Evolutionary conservation across 2,113 vertebrate species (phyloP).

Genomic region (cat (Felis catus)): F.catus_Fca126_mat1.0 CM031417.1:102874001-102874500

Average conservation of each 20-base stretch:
- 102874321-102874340: background rate
- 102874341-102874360: background rate
- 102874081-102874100: background rate
- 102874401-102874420: background rate
- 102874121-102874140: background rate
- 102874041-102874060: background rate
- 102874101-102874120: background rate
- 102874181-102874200: background rate
- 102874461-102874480: fast-evolving
- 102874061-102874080: background rate
- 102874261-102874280: background rate
- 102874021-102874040: background rate
- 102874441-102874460: background rate
- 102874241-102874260: background rate
- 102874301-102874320: background rate
- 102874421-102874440: background rate
- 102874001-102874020: background rate
- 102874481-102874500: too few species aligned
- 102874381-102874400: background rate
- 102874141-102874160: background rate
- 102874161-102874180: background rate
- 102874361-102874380: background rate
- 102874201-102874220: background rate
- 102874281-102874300: background rate
- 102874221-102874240: background rate